Evolutionary conservation across 2,797 vertebrate species (phyloP).

Genomic region (Catamblyrhynchus diadema): DNA sequence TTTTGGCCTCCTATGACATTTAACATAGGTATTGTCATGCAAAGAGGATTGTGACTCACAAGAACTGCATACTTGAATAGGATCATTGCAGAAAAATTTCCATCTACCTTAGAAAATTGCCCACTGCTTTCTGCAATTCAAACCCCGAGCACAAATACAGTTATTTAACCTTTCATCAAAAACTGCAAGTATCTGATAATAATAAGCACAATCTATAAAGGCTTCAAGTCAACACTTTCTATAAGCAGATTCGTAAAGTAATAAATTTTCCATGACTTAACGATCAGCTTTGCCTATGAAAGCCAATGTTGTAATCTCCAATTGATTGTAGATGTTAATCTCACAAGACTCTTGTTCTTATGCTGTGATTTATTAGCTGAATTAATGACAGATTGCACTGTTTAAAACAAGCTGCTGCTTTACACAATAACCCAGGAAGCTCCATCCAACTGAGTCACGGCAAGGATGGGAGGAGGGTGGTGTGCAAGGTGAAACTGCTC

Average conservation of each 20-base stretch:
- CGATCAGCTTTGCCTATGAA: constrained; percentile 62
- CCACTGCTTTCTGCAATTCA: neutral
- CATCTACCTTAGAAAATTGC: neutral
- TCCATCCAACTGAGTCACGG: constrained; percentile 21
- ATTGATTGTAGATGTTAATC: constrained; percentile 76
- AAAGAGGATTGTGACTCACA: neutral
- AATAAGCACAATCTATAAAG: constrained; percentile 47
- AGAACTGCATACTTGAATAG: neutral
- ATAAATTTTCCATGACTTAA: constrained; percentile 70
- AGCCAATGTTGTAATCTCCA: constrained; percentile 54
- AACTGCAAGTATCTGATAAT: constrained; percentile 25
- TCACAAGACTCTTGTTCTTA: constrained; percentile 70
- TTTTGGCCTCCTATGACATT: neutral
- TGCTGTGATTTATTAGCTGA: constrained; percentile 73
- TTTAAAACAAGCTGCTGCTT: constrained; percentile 68
- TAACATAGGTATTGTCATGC: neutral
- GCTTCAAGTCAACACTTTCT: constrained; percentile 50
- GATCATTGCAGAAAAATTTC: neutral
- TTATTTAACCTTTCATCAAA: constrained; percentile 52
- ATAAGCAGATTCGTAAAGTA: constrained; percentile 61
- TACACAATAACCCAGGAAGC: constrained; percentile 41
- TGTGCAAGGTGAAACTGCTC: constrained; percentile 39
- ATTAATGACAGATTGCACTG: constrained; percentile 75
- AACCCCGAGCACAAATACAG: neutral
- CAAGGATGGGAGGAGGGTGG: neutral